These are phyloP conservation scores for Neocloeon triangulifer DNA, from an alignment of 1,140 invertebrate genomes.

Conservation along the genomic window DNA sequence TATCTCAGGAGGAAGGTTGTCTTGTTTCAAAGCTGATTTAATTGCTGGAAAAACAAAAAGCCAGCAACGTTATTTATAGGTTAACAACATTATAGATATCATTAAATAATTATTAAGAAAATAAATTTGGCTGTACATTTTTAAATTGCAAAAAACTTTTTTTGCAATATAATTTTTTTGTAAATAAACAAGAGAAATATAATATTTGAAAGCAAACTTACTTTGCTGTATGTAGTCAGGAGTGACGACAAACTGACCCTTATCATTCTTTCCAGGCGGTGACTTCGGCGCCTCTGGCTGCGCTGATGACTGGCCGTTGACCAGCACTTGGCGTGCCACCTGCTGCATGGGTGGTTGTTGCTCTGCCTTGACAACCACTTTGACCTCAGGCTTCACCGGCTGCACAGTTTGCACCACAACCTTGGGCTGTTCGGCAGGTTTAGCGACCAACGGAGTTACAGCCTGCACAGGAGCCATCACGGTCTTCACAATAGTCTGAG, in stretches of 20 bases:
- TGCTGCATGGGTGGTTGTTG: neutral
- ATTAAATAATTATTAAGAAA: conserved; percentile 3
- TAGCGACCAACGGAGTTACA: no score
- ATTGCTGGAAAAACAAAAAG: conserved; percentile 33
- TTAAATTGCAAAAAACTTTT: neutral
- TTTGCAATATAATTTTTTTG: conserved; percentile 4
- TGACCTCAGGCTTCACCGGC: conserved; percentile 3
- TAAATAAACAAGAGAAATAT: conserved; percentile 5
- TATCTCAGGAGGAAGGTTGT: conserved; percentile 77
- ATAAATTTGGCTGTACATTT: neutral
- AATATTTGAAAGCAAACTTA: conserved; percentile 25
- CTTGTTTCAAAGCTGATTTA: conserved; percentile 59
- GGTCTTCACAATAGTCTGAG: no score
- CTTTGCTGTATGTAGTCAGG: conserved; percentile 76
- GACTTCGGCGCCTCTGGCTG: neutral
- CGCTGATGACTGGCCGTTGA: neutral
- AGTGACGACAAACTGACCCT: conserved; percentile 66
- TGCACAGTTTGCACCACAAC: conserved; percentile 7
- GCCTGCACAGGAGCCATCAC: no score
- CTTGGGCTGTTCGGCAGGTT: conserved; percentile 6
- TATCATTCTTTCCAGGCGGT: conserved; percentile 25
- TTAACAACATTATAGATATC: conserved; percentile 8
- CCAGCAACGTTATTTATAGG: neutral
- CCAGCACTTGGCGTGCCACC: conserved; percentile 1
- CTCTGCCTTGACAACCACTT: neutral